Conservation (phyloP, 53 echinoderm and acorn worm genomes). For the Actinopyga echinites region DNA sequence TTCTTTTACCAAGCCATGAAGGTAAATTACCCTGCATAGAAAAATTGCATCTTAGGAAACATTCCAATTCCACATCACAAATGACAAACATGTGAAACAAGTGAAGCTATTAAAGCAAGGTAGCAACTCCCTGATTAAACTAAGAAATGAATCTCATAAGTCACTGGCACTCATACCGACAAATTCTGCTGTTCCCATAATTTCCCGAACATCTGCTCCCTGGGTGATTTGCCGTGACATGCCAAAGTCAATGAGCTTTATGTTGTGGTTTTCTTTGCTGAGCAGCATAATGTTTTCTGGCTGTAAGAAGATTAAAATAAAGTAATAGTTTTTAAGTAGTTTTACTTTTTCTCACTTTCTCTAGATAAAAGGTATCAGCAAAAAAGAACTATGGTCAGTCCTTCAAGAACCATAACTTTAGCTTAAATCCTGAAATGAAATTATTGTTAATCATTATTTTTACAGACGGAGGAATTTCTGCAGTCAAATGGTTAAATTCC, state of each 20-base stretch:
- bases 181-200: conserved; percentile 98
- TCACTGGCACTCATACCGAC: conserved; percentile 60
- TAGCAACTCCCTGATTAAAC: neutral
- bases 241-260: conserved; percentile 96
- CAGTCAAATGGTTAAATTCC: too few relatives aligned
- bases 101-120: neutral
- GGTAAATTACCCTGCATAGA: too few relatives aligned
- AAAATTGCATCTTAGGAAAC: too few relatives aligned
- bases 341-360: neutral
- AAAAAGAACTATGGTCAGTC: too few relatives aligned
- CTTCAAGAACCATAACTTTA: too few relatives aligned
- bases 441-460: too few relatives aligned
- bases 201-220: conserved; percentile 77
- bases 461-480: too few relatives aligned
- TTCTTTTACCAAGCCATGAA: too few relatives aligned
- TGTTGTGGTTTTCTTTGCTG: conserved; percentile 69
- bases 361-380: neutral
- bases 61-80: too few relatives aligned
- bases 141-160: neutral
- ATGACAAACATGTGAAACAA: neutral
- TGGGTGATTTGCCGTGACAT: conserved; percentile 70
- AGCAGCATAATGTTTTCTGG: conserved; percentile 88
- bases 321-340: neutral
- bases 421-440: too few relatives aligned
- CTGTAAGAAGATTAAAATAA: conserved; percentile 23